A percentile compares a stretch with the other conserved stretches of the same genome.
phyloP scores from a whole-genome alignment of 2,797 vertebrate species.

The Momotus momota region DNA sequence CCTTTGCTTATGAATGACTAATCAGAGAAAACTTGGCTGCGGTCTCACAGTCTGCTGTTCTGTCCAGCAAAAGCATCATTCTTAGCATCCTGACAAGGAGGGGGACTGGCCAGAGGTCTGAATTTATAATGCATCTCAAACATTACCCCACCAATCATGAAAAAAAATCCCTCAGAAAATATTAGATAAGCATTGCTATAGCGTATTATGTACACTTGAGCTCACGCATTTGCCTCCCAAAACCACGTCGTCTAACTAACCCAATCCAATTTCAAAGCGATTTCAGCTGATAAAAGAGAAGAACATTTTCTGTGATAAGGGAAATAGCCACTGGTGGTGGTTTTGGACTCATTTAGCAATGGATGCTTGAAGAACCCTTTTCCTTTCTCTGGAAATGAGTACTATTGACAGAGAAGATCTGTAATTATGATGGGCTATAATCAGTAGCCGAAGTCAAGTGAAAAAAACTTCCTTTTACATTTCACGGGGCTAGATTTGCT shows the following conservation, averaged over 20 bases:
- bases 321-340: not conserved
- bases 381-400: not conserved
- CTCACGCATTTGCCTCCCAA: not conserved
- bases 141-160: not conserved
- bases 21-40: conserved; percentile 2
- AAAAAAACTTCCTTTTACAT: not conserved
- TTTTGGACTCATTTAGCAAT: not conserved
- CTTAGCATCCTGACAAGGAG: not conserved
- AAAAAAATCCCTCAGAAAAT: conserved; percentile 6
- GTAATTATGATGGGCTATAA: conserved; percentile 11
- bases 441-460: conserved; percentile 24
- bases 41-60: not conserved
- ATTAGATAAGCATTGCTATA: not conserved
- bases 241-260: not conserved
- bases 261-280: not conserved
- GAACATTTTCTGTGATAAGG: not conserved
- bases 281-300: not conserved
- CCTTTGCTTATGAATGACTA: not conserved
- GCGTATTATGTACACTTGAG: not conserved
- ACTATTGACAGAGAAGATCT: not conserved
- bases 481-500: not conserved
- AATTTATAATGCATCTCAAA: not conserved
- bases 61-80: conserved; percentile 1
- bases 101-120: not conserved
- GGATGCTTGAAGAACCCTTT: not conserved